These are phyloP conservation scores for Nycticryphes semicollaris DNA, from an alignment of 2,113 vertebrate species.

Conservation along the genomic window DNA sequence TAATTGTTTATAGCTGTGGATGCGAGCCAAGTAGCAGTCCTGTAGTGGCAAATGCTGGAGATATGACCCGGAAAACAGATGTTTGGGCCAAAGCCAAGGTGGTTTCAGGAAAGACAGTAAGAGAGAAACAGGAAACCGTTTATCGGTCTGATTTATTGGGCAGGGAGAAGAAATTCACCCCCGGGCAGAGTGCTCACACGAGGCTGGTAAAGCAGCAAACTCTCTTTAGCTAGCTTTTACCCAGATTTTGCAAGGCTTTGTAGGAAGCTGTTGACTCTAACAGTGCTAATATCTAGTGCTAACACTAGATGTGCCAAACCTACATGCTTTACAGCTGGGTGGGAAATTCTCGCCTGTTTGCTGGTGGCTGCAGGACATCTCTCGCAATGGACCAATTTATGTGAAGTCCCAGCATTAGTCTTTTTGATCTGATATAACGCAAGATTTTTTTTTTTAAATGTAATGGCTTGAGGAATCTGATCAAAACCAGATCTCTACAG, in stretches of 20 bases:
- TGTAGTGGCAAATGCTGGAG: not conserved
- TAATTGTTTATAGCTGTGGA: constrained; percentile 34
- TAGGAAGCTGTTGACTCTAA: not conserved
- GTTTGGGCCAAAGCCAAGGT: constrained; percentile 44
- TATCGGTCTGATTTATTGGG: constrained; percentile 44
- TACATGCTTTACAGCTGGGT: not conserved
- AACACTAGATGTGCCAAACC: not conserved
- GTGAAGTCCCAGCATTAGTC: not conserved
- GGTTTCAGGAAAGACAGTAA: constrained; percentile 5
- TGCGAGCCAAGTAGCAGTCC: constrained; percentile 3
- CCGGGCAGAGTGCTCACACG: not conserved
- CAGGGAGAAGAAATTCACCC: not conserved
- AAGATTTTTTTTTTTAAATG: not conserved
- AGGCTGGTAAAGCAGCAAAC: not conserved
- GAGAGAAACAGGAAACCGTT: constrained; percentile 27
- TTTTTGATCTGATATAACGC: not conserved
- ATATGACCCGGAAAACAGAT: constrained; percentile 45
- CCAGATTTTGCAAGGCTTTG: not conserved
- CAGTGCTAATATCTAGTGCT: not conserved
- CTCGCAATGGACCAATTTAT: not conserved
- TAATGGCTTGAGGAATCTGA: not conserved
- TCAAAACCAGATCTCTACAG: not conserved
- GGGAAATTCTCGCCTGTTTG: not conserved
- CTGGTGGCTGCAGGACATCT: not conserved
- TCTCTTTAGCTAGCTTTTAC: not conserved